Conservation (phyloP, 2,888 invertebrate genomes). For the Agrotis ipsilon region DNA sequence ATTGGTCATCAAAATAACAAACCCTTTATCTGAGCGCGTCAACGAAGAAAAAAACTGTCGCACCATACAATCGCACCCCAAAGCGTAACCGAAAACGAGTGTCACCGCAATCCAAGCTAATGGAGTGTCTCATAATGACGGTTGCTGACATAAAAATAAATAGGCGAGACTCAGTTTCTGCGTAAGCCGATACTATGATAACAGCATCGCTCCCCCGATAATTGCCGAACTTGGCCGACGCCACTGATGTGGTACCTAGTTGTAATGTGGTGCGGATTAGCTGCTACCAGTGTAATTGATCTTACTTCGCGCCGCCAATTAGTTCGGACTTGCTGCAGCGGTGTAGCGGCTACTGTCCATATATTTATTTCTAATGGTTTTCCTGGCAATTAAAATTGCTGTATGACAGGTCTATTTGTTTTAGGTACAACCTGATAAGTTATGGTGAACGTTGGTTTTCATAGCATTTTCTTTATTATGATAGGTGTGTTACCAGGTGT, state of each 20-base stretch:
- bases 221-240: constrained; percentile 87
- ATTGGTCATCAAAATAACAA: constrained; percentile 66
- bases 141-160: constrained; percentile 92
- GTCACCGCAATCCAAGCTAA: constrained; percentile 90
- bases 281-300: constrained; percentile 82
- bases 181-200: constrained; percentile 92
- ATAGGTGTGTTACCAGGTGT: background rate
- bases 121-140: constrained; percentile 91
- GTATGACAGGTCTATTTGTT: constrained; percentile 47
- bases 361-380: constrained; percentile 54
- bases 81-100: constrained; percentile 90
- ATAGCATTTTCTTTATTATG: constrained; percentile 2
- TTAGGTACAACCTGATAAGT: constrained; percentile 11
- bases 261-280: constrained; percentile 84
- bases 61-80: constrained; percentile 87
- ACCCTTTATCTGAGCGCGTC: constrained; percentile 75
- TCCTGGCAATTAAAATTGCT: constrained; percentile 60
- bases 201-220: constrained; percentile 90
- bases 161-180: constrained; percentile 91
- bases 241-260: constrained; percentile 75
- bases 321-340: constrained; percentile 45
- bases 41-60: constrained; percentile 74
- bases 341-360: constrained; percentile 36
- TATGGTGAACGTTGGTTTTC: constrained; percentile 9
- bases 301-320: constrained; percentile 67